Evolutionary conservation across 2,797 vertebrate genomes (phyloP).

Genomic region (Rhinoraja longicauda): DNA sequence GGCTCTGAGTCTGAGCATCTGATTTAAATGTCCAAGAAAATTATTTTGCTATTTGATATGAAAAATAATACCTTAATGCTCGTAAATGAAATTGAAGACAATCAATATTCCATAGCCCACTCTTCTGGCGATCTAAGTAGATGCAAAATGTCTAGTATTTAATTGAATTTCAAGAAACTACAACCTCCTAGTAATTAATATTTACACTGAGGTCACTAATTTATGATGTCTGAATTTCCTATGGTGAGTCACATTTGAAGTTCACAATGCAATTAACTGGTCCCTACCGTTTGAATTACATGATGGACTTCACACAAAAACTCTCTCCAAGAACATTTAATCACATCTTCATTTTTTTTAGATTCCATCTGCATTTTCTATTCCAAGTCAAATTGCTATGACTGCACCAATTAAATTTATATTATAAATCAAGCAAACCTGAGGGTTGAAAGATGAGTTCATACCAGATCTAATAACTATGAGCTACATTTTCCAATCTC

Average conservation of each 20-base stretch:
- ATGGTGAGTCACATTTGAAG: constrained; percentile 7
- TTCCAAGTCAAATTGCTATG: constrained; percentile 30
- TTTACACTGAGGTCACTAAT: neutral
- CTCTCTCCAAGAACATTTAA: constrained; percentile 24
- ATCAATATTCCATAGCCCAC: neutral
- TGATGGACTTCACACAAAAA: neutral
- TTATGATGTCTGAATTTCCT: constrained; percentile 8
- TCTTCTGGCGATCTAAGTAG: neutral
- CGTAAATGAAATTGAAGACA: neutral
- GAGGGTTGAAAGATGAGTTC: constrained; percentile 13
- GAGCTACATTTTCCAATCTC: constrained; percentile 14
- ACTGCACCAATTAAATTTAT: constrained; percentile 28
- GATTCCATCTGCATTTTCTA: constrained; percentile 1
- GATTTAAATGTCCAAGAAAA: neutral
- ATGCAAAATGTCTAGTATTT: neutral
- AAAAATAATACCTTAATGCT: neutral
- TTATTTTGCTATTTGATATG: neutral
- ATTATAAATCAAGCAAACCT: constrained; percentile 29
- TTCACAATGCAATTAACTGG: neutral
- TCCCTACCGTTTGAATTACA: neutral
- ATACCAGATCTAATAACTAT: constrained; percentile 20
- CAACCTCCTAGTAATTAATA: constrained; percentile 28
- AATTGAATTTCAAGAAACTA: constrained; percentile 23
- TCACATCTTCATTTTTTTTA: constrained; percentile 16
- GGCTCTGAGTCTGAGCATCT: neutral